Evolutionary conservation across 2,113 vertebrate species (phyloP), one percentile per base, ranked within the genome.

Genomic region (Odontesthes bonariensis): DNA sequence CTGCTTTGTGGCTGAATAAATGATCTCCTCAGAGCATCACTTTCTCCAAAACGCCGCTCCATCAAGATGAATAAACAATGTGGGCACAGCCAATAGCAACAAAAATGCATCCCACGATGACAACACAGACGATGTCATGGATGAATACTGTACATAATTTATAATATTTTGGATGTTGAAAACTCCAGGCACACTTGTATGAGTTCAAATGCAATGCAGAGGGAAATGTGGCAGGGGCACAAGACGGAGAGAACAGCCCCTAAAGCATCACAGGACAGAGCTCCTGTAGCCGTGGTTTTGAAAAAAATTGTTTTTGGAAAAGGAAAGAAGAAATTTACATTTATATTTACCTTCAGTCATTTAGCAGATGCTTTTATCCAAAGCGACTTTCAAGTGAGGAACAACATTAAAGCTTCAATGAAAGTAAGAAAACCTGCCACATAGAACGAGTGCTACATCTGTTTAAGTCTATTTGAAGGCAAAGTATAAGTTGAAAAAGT

Each of bases 61-160:
- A 61, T 83, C 56, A 75, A 81, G 40, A 79, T 85, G 66, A 91
- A 87, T 78, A 79, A 86, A 83, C 47, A 68, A 75, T 73, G 44
- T 22, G 58, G 49, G 53, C 32, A 61, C 46, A 63, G 69, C 60
- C 65, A 62, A 55, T 40, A 73, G 56, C 32, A 62, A 33, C 64
- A 44, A 72, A 71, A 74, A 19, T 33, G 23, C 14, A 51, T 85
- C 67, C 73, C 63, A 60, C 71, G 73, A 81, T 53, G 84, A 71
- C 70, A 75, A 65, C 6, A 6, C 63, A 47, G 60, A 62, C 33
- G 67, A 67, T 77, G 65, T 75, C 61, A 79, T 66, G 31, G 38
- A 62, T 79, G 66, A 60, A 42, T 82, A 33, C 6, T 44, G 12
- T 57, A 49, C 67, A 82, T 82, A 81, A 73, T 83, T 86, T 71